A percentile compares a stretch with the other conserved stretches of the same genome.
phyloP scores from a whole-genome alignment of 2,888 invertebrate species.

The Ametastegia equiseti region DNA sequence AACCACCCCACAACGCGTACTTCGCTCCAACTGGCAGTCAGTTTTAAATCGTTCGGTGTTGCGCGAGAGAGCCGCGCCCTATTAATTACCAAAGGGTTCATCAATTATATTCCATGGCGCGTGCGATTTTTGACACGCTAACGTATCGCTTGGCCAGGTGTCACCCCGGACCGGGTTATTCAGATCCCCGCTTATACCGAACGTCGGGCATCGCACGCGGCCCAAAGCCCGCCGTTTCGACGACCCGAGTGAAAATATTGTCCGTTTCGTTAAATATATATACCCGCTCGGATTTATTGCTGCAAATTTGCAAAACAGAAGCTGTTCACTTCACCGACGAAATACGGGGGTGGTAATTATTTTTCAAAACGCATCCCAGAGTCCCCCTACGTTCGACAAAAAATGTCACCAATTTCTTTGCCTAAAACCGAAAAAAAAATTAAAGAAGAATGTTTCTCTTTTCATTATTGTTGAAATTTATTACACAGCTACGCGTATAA shows the following conservation, averaged over 20 bases:
- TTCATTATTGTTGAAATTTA: background rate
- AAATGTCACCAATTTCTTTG: background rate
- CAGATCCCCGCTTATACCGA: constrained; percentile 56
- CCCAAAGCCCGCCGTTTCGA: constrained; percentile 10
- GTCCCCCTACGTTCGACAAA: background rate
- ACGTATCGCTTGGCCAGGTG: constrained; percentile 74
- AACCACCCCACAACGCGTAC: constrained; percentile 54
- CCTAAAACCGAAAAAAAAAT: background rate
- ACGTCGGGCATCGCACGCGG: constrained; percentile 47
- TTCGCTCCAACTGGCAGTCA: constrained; percentile 59
- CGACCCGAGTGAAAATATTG: constrained; percentile 44
- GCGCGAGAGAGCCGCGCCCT: constrained; percentile 60
- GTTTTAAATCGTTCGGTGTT: constrained; percentile 53
- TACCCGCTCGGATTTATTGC: constrained; percentile 27
- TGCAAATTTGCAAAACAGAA: constrained; percentile 34
- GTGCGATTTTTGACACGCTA: constrained; percentile 73
- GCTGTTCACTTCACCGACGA: background rate
- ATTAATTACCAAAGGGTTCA: constrained; percentile 74
- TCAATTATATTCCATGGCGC: constrained; percentile 69
- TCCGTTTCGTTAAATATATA: constrained; percentile 30
- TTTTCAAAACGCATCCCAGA: background rate
- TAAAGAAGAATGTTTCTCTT: background rate
- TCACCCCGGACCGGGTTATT: constrained; percentile 60
- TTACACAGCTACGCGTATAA: background rate
- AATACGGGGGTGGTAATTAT: background rate